Conservation (phyloP, 2,888 invertebrate genomes). For the Carabus problematicus region DNA sequence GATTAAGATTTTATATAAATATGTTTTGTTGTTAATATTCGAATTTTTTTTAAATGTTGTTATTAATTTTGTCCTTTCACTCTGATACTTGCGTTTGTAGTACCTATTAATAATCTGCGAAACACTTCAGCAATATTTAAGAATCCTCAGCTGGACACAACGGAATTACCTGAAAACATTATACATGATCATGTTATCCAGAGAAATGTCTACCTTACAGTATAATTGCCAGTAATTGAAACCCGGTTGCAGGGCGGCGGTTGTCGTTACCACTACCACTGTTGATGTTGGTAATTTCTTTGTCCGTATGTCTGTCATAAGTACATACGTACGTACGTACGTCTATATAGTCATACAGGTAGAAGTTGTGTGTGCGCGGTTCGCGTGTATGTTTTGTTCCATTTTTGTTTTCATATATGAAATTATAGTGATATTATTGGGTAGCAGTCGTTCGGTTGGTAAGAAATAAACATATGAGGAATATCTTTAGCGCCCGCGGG, state of each 20-base stretch:
- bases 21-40: no score
- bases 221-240: conserved; percentile 24
- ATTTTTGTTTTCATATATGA: conserved; percentile 35
- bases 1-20: no score
- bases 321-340: not conserved
- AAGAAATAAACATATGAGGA: conserved; percentile 31
- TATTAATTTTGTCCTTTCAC: no score
- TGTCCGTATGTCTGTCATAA: conserved; percentile 1
- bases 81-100: no score
- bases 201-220: conserved; percentile 15
- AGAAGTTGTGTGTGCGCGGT: not conserved
- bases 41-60: no score
- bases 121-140: no score
- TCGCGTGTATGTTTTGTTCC: conserved; percentile 5
- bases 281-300: conserved; percentile 5
- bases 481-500: conserved; percentile 12
- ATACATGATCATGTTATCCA: conserved; percentile 24
- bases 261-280: not conserved
- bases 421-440: conserved; percentile 41
- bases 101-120: no score
- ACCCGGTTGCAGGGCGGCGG: not conserved
- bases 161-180: no score
- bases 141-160: no score
- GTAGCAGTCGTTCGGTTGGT: conserved; percentile 28
- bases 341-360: not conserved